phyloP scores from a whole-genome alignment of 2,797 vertebrate genomes.

The Acrocephalus scirpaceus region DNA sequence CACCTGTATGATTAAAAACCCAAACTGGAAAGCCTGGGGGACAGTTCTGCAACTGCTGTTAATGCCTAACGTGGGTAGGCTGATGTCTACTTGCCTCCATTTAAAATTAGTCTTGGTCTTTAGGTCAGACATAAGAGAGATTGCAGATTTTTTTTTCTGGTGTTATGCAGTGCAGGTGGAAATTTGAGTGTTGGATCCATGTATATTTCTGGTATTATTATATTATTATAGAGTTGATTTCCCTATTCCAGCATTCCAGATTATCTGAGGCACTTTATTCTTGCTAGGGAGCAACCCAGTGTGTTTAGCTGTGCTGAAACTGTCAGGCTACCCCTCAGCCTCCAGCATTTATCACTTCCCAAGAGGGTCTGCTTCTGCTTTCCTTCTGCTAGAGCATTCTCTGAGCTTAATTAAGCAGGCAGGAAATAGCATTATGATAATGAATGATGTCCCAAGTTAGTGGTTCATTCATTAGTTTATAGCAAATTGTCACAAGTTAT shows the following conservation, averaged over 20 bases:
- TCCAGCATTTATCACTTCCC: neutral
- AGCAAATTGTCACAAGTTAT: neutral
- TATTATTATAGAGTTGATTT: too few species aligned
- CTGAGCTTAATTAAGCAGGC: slow-evolving; percentile 4
- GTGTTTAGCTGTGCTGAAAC: neutral
- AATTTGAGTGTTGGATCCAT: neutral
- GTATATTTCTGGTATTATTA: neutral
- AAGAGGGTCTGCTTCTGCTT: neutral
- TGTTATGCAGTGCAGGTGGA: neutral
- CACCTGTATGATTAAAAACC: neutral
- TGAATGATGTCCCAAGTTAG: neutral
- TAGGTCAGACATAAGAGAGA: neutral
- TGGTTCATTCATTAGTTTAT: neutral
- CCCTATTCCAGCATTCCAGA: neutral
- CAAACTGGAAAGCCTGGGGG: neutral
- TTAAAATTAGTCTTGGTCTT: neutral
- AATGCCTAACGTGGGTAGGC: neutral
- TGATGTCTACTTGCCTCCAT: neutral
- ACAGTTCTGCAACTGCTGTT: neutral
- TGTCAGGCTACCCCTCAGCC: neutral
- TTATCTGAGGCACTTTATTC: neutral
- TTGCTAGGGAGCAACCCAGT: neutral
- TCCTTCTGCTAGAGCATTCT: neutral
- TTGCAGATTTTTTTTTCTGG: neutral
- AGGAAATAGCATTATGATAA: slow-evolving; percentile 18